phyloP scores from a whole-genome alignment of 2,888 invertebrate genomes.

The Andrena flavipes region DNA sequence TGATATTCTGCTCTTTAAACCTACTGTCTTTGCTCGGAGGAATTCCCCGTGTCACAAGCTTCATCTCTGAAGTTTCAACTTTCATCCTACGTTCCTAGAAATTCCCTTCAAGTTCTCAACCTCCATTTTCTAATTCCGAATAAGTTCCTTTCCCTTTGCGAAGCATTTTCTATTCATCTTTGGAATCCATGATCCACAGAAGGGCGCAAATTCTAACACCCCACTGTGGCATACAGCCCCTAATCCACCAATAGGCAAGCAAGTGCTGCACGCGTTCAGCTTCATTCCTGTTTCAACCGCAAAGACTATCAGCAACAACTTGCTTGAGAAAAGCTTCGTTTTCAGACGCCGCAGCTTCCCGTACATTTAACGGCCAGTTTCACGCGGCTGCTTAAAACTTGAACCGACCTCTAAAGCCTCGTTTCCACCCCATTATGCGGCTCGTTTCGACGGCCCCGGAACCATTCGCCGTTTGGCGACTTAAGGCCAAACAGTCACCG shows the following conservation, averaged over 20 bases:
- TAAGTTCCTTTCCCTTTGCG: neutral
- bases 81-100: too few species aligned
- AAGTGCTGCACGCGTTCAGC: neutral
- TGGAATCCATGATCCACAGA: neutral
- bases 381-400: conserved; percentile 62
- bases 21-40: neutral
- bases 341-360: conserved; percentile 36
- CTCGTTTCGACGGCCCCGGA: conserved; percentile 20
- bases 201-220: neutral
- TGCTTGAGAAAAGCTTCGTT: conserved; percentile 21
- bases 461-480: conserved; percentile 27
- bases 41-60: too few species aligned
- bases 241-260: neutral
- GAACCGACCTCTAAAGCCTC: conserved; percentile 51
- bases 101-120: neutral
- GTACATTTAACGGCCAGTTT: conserved; percentile 65
- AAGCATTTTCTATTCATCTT: neutral
- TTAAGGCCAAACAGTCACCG: conserved; percentile 37
- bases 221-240: neutral
- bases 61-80: too few species aligned
- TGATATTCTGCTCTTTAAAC: neutral
- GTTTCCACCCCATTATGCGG: conserved; percentile 44
- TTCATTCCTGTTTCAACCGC: conserved; percentile 15
- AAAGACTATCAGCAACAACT: neutral
- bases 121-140: neutral